Evolutionary conservation across 2,113 vertebrate species (phyloP).

Genomic region (Rattus rattus): DNA sequence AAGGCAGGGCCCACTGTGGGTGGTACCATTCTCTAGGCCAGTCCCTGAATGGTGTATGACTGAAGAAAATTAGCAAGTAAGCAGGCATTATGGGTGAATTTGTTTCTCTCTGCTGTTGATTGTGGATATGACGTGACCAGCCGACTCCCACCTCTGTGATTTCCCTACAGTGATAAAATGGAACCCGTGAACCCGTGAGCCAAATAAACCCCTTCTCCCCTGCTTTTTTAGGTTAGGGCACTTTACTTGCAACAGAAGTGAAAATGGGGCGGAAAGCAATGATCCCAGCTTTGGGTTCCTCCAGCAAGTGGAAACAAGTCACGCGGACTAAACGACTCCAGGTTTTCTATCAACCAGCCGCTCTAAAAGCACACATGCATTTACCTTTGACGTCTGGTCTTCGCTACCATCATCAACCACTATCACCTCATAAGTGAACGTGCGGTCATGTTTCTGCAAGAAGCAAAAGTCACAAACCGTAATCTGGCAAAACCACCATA

Average conservation of each 20-base stretch:
- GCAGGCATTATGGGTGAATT: background rate
- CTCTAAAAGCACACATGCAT: background rate
- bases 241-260: background rate
- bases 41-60: background rate
- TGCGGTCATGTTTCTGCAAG: conserved; percentile 89
- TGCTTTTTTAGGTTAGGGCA: background rate
- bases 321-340: background rate
- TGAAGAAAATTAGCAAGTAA: background rate
- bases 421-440: conserved; percentile 96
- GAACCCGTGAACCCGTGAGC: background rate
- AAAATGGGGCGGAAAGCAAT: background rate
- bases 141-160: background rate
- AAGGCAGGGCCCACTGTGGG: background rate
- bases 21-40: background rate
- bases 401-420: conserved; percentile 97
- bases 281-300: background rate
- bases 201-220: background rate
- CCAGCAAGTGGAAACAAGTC: background rate
- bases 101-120: background rate
- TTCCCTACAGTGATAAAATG: background rate
- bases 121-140: background rate
- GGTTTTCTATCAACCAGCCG: background rate
- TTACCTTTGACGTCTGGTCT: conserved; percentile 96
- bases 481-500: background rate
- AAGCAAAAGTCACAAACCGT: conserved; percentile 65